Evolutionary conservation across 92 coral and sea anemone genomes (phyloP).

Genomic region (Heliopora coerulea): DNA sequence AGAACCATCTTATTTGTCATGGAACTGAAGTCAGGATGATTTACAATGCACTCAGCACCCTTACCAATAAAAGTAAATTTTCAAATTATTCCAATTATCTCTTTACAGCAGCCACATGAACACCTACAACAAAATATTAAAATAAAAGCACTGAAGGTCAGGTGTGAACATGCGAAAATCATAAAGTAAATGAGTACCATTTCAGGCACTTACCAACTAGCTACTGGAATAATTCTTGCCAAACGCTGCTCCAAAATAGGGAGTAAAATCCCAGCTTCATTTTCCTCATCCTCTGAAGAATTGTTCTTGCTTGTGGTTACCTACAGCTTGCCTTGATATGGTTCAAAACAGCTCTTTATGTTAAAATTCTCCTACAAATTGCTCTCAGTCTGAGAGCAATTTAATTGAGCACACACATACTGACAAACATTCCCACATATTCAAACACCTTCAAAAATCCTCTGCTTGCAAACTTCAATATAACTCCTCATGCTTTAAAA

Average conservation of each 20-base stretch:
- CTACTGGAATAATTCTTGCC: conserved; percentile 32
- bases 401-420: too few relatives aligned
- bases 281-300: conserved; percentile 10
- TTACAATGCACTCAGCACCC: conserved; percentile 41
- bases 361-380: conserved; percentile 33
- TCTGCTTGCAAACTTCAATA: too few relatives aligned
- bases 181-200: neutral
- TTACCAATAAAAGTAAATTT: conserved; percentile 40
- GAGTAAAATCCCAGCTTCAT: conserved; percentile 42
- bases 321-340: conserved; percentile 35
- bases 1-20: conserved; percentile 38
- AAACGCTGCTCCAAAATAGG: conserved; percentile 40
- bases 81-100: conserved; percentile 24
- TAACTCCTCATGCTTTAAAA: too few relatives aligned
- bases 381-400: conserved; percentile 20
- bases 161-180: too few relatives aligned
- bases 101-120: conserved; percentile 39
- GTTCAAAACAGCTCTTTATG: conserved; percentile 42
- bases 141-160: too few relatives aligned
- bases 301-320: neutral
- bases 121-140: neutral
- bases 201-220: conserved; percentile 25
- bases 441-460: too few relatives aligned
- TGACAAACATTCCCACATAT: too few relatives aligned
- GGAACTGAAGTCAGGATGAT: conserved; percentile 39